Percentiles rank a stretch among this genome's conserved stretches.
Conservation (phyloP, 2,113 vertebrate genomes). For the Clarias batrachus region DNA sequence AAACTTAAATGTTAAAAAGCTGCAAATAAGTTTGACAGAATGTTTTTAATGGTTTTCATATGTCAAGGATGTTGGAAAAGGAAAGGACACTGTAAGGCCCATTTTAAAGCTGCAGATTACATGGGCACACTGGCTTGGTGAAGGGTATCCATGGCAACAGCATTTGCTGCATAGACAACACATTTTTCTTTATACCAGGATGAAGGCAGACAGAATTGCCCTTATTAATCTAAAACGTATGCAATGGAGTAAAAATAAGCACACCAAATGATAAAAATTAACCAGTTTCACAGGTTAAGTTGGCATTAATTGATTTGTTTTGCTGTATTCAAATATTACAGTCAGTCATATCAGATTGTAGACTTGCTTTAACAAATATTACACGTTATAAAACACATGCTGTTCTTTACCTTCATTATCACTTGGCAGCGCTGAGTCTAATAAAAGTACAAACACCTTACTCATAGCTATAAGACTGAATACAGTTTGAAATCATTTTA, state of each 20-base stretch:
- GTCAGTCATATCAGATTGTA: not conserved
- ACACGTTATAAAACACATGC: not conserved
- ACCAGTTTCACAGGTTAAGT: not conserved
- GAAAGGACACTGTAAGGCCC: conserved; percentile 38
- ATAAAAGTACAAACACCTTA: not conserved
- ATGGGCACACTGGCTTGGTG: conserved; percentile 47
- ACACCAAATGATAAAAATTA: not conserved
- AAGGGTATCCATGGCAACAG: conserved; percentile 61
- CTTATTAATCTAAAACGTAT: not conserved
- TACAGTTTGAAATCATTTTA: not conserved
- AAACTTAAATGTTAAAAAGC: not conserved
- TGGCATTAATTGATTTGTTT: not conserved
- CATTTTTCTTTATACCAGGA: conserved; percentile 44
- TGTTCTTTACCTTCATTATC: not conserved
- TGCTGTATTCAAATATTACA: not conserved
- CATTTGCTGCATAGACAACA: conserved; percentile 49
- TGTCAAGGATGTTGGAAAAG: conserved; percentile 30
- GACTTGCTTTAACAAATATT: not conserved
- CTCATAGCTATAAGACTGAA: not conserved
- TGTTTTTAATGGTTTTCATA: conserved; percentile 12
- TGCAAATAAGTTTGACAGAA: conserved; percentile 38
- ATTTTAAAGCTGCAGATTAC: conserved; percentile 53
- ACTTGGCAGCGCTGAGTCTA: not conserved
- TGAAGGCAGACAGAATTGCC: conserved; percentile 31
- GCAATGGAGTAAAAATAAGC: not conserved